Percentiles rank a stretch among this genome's conserved stretches.
These are phyloP conservation scores for Pseudonaja textilis DNA, from an alignment of 2,113 vertebrate species.

Conservation along the genomic window DNA sequence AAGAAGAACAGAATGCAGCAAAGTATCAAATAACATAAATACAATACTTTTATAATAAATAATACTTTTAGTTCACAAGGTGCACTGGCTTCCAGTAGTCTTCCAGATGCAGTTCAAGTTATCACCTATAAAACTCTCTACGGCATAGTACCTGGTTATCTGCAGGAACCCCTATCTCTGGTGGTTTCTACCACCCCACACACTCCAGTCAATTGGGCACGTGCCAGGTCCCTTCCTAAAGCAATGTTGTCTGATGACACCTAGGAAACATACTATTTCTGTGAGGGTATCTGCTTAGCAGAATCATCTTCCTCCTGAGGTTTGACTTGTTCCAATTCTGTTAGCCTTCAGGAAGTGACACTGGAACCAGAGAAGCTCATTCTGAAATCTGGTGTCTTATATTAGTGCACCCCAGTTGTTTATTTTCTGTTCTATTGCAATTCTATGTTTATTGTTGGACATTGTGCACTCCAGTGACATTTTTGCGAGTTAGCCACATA, in stretches of 20 bases:
- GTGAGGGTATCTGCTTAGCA: background rate
- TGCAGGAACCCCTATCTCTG: background rate
- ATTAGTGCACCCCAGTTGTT: background rate
- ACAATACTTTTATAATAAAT: background rate
- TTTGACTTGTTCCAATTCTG: background rate
- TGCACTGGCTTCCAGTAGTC: background rate
- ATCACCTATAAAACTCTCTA: background rate
- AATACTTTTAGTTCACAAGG: background rate
- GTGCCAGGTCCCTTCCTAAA: background rate
- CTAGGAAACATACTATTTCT: background rate
- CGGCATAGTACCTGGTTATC: background rate
- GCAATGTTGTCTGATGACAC: background rate
- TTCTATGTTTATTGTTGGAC: background rate
- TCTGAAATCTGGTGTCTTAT: background rate
- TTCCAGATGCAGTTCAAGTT: background rate
- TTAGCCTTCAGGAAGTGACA: background rate
- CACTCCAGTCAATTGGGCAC: background rate
- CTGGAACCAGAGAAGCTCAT: background rate
- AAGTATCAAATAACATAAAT: background rate
- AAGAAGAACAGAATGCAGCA: background rate
- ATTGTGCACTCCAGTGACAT: background rate
- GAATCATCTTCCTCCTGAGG: background rate
- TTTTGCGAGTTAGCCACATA: background rate
- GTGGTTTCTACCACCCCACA: background rate
- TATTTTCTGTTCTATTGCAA: background rate